phyloP scores from a whole-genome alignment of 2,888 invertebrate genomes.

The Fragum fragum region DNA sequence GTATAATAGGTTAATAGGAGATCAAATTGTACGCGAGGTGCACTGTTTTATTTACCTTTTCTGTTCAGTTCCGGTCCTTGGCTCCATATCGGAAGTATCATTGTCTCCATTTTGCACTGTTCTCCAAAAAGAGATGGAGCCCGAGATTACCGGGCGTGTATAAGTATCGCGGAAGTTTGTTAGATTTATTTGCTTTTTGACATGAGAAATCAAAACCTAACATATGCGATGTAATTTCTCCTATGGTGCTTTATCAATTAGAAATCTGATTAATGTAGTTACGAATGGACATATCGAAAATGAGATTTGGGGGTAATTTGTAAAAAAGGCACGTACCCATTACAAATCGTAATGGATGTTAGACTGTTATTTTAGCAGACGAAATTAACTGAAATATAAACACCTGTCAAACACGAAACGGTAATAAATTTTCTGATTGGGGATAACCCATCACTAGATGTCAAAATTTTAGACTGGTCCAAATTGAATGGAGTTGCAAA shows the following conservation, averaged over 20 bases:
- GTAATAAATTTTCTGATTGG: too few species aligned
- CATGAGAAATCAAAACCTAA: neutral
- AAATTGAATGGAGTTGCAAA: too few species aligned
- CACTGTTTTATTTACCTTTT: too few species aligned
- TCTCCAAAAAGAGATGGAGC: too few species aligned
- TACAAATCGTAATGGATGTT: conserved; percentile 14
- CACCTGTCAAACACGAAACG: neutral
- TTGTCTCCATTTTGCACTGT: too few species aligned
- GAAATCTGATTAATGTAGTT: conserved; percentile 17
- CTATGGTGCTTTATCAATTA: conserved; percentile 23
- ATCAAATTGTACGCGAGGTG: too few species aligned
- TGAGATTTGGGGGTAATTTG: conserved; percentile 36
- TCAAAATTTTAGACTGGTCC: too few species aligned
- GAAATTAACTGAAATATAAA: neutral
- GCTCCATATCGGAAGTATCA: too few species aligned
- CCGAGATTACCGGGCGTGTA: too few species aligned
- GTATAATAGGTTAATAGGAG: too few species aligned
- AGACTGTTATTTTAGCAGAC: neutral
- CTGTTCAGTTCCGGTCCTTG: too few species aligned
- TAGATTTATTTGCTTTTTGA: neutral
- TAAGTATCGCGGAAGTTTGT: neutral
- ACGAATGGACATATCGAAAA: conserved; percentile 40
- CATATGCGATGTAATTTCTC: neutral
- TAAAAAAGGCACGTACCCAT: conserved; percentile 52
- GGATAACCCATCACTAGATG: too few species aligned